Evolutionary conservation across 2,113 vertebrate genomes (phyloP).

Genomic region (Herpetotheres cachinnans): DNA sequence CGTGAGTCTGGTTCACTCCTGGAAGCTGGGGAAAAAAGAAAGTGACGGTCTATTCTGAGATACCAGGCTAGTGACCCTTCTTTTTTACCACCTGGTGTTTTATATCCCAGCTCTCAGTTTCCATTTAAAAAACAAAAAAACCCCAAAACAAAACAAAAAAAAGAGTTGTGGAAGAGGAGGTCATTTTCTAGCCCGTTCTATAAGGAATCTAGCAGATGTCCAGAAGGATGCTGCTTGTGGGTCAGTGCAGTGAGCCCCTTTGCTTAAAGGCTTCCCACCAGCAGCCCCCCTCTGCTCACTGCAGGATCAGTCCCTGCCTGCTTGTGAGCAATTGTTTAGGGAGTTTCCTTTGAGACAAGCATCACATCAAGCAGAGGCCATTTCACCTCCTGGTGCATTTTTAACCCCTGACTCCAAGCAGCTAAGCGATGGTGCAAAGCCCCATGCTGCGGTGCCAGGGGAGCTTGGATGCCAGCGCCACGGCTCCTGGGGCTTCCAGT

Average conservation of each 20-base stretch:
- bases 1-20: background rate
- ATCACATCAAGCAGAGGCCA: background rate
- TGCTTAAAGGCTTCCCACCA: background rate
- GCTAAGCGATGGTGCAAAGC: background rate
- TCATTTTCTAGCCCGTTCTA: background rate
- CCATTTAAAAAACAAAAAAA: too few species aligned
- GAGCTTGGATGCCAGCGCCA: background rate
- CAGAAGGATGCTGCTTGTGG: background rate
- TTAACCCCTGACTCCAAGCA: background rate
- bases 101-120: background rate
- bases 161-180: background rate
- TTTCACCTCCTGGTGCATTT: background rate
- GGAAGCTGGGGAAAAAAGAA: background rate
- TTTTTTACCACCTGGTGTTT: background rate
- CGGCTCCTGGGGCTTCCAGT: background rate
- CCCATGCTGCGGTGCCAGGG: accelerated
- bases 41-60: background rate
- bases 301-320: background rate
- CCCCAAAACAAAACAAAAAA: too few species aligned
- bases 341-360: background rate
- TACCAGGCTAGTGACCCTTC: background rate
- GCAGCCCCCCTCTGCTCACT: accelerated
- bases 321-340: background rate
- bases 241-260: background rate
- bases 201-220: background rate